Evolutionary conservation across 2,888 invertebrate species (phyloP).

Genomic region (Drosophila algonquin): DNA sequence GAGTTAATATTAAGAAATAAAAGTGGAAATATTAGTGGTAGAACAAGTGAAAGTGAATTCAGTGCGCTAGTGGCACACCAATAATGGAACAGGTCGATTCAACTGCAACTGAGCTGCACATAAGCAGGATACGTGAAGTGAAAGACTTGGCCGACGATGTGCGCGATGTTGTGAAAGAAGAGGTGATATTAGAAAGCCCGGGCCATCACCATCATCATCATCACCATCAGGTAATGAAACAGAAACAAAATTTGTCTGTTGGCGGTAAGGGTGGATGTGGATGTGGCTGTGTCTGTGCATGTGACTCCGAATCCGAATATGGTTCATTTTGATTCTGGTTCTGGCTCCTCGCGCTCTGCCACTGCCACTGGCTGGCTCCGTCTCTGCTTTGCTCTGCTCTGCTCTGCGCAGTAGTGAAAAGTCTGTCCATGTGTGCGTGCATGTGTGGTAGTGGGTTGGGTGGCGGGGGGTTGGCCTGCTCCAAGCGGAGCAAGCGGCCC

Average conservation of each 20-base stretch:
- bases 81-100: conserved; percentile 81
- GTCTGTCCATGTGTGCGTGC: conserved; percentile 36
- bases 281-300: conserved; percentile 23
- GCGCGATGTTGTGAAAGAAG: conserved; percentile 81
- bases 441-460: conserved; percentile 29
- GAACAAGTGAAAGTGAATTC: conserved; percentile 54
- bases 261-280: conserved; percentile 20
- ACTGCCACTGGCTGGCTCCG: background rate
- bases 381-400: conserved; percentile 23
- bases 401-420: conserved; percentile 70
- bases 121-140: conserved; percentile 81
- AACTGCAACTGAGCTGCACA: conserved; percentile 79
- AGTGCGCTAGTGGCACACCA: conserved; percentile 58
- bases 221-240: conserved; percentile 69
- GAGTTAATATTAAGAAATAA: conserved; percentile 44
- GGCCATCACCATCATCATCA: conserved; percentile 70
- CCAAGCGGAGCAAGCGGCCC: conserved; percentile 45
- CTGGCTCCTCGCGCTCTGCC: background rate
- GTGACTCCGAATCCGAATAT: conserved; percentile 55
- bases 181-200: conserved; percentile 80
- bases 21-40: conserved; percentile 48
- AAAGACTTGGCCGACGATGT: conserved; percentile 78
- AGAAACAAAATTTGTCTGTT: conserved; percentile 38
- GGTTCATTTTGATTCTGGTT: conserved; percentile 49
- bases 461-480: conserved; percentile 53